Evolutionary conservation across 2,888 invertebrate genomes (phyloP), one percentile per base, ranked within the genome.

Genomic region (Serripes groenlandicus): DNA sequence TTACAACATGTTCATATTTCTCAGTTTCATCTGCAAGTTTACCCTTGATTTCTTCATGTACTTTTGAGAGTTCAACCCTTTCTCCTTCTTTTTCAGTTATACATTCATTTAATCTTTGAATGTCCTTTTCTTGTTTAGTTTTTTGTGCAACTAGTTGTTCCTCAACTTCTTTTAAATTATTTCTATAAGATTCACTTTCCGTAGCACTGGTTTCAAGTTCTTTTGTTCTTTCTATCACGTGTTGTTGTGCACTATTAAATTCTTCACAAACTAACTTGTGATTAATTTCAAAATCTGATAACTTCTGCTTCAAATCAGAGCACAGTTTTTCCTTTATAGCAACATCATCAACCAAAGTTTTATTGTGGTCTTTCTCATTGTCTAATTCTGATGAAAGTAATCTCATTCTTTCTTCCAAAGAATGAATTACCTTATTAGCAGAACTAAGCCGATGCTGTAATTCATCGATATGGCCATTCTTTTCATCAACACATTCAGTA

Each of bases 401-500:
- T 56, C 11, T 26, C n/a, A 11, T 58, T 30, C 64, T 77, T 11
- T 28, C 28, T 75, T 84, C 84, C 30, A 75, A 71, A 70, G 77
- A 79, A 18, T 78, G 70, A 49, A 85, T 75, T 15, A 77, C 79
- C 79, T 75, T 77, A 30, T 75, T 79, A 52, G 85, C 78, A 52
- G 68, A 58, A 32, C n/a, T 11, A n/a, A 85, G 23, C 37, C 82
- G 69, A 7, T 79, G 76, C 62, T 80, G 66, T 37, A 79, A 62
- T 68, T 85, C 85, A 81, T 76, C 85, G 28, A 74, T 58, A 71
- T 85, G 74, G 23, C 82, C 79, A 60, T 37, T 26, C 0, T 71
- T n/a, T 32, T 85, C 82, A 58, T 79, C 80, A 52, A 64, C 28
- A 9, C 68, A 42, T 75, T 85, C 81, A 37, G 4, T 9, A 35